A percentile compares a stretch with the other conserved stretches of the same genome.
Evolutionary conservation across 2,113 vertebrate species (phyloP).

Genomic region (Calidris pygmaea): DNA sequence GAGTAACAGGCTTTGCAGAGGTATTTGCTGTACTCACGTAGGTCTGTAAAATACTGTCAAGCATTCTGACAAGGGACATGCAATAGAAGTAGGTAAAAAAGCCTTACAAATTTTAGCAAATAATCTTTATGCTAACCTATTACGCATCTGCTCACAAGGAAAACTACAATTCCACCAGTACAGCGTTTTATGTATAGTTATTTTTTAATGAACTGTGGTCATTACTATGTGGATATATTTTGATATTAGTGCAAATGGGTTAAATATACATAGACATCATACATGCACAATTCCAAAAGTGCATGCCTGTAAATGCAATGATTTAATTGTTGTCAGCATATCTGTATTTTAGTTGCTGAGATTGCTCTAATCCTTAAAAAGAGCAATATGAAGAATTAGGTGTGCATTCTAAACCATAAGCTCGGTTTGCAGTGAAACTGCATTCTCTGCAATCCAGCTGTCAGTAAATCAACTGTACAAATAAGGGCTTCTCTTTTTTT

Average conservation of each 20-base stretch:
- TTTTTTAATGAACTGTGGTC: background rate
- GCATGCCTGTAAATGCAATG: background rate
- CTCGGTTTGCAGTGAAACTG: background rate
- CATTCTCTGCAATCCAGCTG: background rate
- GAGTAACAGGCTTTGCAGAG: background rate
- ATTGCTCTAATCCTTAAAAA: conserved; percentile 14
- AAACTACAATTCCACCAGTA: background rate
- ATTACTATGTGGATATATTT: background rate
- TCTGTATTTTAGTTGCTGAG: background rate
- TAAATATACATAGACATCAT: background rate
- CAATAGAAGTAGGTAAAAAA: background rate
- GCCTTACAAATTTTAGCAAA: background rate
- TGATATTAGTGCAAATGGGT: background rate
- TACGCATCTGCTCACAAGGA: background rate
- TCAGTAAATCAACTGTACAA: conserved; percentile 25
- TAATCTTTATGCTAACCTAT: background rate
- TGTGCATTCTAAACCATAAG: background rate
- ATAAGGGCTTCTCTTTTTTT: background rate
- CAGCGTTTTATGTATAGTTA: background rate
- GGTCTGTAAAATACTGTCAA: background rate
- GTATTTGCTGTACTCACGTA: background rate
- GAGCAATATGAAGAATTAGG: background rate
- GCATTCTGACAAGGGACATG: background rate
- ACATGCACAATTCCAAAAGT: background rate
- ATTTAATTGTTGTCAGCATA: background rate